Percentiles rank a stretch among this genome's conserved stretches.
Evolutionary conservation across 2,113 vertebrate species (phyloP).

Genomic region (Rhabdornis inornatus): DNA sequence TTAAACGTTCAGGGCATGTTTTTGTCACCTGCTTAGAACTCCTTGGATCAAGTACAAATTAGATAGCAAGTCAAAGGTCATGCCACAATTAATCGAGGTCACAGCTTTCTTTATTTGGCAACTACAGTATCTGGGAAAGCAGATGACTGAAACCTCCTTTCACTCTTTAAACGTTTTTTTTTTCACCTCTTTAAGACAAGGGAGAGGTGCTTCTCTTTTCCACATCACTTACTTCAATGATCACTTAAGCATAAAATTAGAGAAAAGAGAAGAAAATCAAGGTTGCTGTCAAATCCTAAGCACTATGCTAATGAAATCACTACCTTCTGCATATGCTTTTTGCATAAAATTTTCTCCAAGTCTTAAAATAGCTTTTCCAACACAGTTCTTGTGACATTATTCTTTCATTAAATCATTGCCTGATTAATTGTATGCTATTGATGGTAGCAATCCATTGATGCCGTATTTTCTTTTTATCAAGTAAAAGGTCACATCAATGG

Average conservation of each 20-base stretch:
- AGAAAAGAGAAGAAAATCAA: conserved; percentile 55
- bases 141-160: neutral
- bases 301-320: conserved; percentile 62
- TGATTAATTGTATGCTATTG: conserved; percentile 66
- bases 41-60: neutral
- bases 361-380: conserved; percentile 66
- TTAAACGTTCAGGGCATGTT: neutral
- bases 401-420: conserved; percentile 64
- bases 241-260: conserved; percentile 66
- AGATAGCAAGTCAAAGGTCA: neutral
- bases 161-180: neutral
- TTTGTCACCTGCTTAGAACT: neutral
- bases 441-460: conserved; percentile 58
- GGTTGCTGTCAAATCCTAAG: conserved; percentile 42
- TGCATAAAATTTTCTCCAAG: conserved; percentile 49
- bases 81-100: neutral
- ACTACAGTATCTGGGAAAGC: neutral
- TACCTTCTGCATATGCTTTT: conserved; percentile 33
- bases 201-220: conserved; percentile 23
- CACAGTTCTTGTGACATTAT: conserved; percentile 56
- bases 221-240: conserved; percentile 48
- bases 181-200: conserved; percentile 44
- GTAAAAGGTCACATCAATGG: conserved; percentile 58
- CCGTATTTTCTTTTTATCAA: conserved; percentile 61
- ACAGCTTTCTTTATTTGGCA: neutral